Percentiles rank a stretch among this genome's conserved stretches.
Conservation (phyloP, 2,797 vertebrate genomes). For the Gastrophryne carolinensis region DNA sequence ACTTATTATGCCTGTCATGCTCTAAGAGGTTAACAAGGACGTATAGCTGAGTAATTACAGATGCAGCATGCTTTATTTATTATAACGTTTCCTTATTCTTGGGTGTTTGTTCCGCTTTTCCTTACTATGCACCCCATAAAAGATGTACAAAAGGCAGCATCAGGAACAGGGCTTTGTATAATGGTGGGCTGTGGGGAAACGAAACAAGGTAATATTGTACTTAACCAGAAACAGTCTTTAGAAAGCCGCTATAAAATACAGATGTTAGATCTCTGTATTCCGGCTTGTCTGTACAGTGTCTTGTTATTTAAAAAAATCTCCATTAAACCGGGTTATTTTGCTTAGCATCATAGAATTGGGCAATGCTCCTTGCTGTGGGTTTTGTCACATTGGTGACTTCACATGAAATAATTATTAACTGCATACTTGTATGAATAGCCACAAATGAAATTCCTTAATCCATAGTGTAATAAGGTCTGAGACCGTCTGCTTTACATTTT, state of each 20-base stretch:
- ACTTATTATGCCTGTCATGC: too few relatives aligned
- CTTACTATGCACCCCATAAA: slow-evolving; percentile 37
- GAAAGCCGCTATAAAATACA: neutral
- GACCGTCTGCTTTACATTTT: too few relatives aligned
- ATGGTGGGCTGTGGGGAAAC: slow-evolving; percentile 25
- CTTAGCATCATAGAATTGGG: slow-evolving; percentile 5
- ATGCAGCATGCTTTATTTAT: neutral
- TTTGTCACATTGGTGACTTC: neutral
- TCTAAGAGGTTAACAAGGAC: slow-evolving; percentile 35
- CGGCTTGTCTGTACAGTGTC: too few relatives aligned
- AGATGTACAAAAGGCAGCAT: slow-evolving; percentile 2
- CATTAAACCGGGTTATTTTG: slow-evolving; percentile 17
- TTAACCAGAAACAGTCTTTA: slow-evolving; percentile 37
- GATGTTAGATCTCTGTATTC: too few relatives aligned
- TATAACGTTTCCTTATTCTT: slow-evolving; percentile 4
- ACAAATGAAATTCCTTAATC: too few relatives aligned
- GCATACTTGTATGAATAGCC: too few relatives aligned
- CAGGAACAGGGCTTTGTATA: slow-evolving; percentile 12
- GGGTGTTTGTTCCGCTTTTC: slow-evolving; percentile 14
- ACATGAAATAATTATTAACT: slow-evolving; percentile 3
- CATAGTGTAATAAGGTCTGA: too few relatives aligned
- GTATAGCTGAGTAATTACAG: neutral
- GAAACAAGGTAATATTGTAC: slow-evolving; percentile 38
- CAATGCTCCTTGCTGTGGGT: neutral
- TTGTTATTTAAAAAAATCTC: slow-evolving; percentile 24